phyloP scores from a whole-genome alignment of 2,797 vertebrate genomes.

The Calcarius lapponicus region DNA sequence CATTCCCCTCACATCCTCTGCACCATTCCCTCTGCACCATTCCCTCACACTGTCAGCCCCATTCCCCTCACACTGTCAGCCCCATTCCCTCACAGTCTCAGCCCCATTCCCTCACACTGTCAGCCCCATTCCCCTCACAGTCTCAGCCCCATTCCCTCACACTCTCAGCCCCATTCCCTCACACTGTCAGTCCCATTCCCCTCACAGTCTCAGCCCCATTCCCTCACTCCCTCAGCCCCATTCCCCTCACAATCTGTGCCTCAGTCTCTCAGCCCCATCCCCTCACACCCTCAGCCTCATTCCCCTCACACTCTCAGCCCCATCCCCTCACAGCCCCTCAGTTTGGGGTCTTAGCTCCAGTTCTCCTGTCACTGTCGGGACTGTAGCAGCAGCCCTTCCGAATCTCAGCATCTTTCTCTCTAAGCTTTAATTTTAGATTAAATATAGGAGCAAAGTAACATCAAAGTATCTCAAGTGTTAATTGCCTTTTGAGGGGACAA shows the following conservation, averaged over 20 bases:
- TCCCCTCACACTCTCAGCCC: no score
- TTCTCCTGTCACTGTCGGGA: neutral
- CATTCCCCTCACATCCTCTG: neutral
- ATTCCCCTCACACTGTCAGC: neutral
- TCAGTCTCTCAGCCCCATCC: neutral
- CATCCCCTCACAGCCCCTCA: neutral
- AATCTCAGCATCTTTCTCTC: neutral
- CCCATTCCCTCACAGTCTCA: neutral
- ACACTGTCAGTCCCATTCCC: no score
- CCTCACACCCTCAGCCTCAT: no score
- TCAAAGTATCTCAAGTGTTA: neutral
- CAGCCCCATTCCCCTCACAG: neutral
- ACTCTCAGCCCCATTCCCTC: neutral
- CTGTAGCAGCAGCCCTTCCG: neutral
- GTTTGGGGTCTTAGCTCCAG: no score
- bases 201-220: no score
- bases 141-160: neutral
- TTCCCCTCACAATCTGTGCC: no score
- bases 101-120: neutral
- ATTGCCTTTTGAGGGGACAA: neutral
- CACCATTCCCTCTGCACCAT: neutral
- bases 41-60: no score
- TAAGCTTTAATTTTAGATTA: neutral
- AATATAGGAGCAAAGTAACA: neutral
- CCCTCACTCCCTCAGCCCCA: neutral